Evolutionary conservation across 2,888 invertebrate species (phyloP).

Genomic region (Cinara cedri): DNA sequence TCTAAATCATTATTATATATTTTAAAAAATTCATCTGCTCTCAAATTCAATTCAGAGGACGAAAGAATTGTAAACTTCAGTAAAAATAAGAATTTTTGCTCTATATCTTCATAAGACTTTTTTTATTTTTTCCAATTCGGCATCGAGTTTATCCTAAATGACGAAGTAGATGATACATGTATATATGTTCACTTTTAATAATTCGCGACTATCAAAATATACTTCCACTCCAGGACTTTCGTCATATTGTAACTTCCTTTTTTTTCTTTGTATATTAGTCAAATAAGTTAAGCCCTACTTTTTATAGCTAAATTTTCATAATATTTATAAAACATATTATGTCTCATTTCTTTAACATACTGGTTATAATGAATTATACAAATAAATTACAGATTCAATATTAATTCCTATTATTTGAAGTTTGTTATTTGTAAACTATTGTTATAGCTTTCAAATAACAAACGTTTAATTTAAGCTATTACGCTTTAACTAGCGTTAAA

Average conservation of each 20-base stretch:
- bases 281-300: constrained; percentile 11
- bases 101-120: background rate
- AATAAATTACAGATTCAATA: no score
- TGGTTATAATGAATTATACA: no score
- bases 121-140: no score
- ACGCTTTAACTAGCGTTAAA: no score
- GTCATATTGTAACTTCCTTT: constrained; percentile 4
- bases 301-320: constrained; percentile 7
- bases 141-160: constrained; percentile 11
- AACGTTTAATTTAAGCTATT: no score
- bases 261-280: background rate
- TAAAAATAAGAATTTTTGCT: background rate
- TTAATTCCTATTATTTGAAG: no score
- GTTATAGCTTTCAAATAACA: no score
- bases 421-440: no score
- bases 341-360: no score
- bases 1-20: background rate
- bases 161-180: background rate
- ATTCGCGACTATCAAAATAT: background rate
- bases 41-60: background rate
- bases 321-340: no score
- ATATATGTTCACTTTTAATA: constrained; percentile 17
- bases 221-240: background rate
- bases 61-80: background rate
- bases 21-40: background rate